Evolutionary conservation across 2,888 invertebrate genomes (phyloP).

Genomic region (Ornithoptera alexandrae): DNA sequence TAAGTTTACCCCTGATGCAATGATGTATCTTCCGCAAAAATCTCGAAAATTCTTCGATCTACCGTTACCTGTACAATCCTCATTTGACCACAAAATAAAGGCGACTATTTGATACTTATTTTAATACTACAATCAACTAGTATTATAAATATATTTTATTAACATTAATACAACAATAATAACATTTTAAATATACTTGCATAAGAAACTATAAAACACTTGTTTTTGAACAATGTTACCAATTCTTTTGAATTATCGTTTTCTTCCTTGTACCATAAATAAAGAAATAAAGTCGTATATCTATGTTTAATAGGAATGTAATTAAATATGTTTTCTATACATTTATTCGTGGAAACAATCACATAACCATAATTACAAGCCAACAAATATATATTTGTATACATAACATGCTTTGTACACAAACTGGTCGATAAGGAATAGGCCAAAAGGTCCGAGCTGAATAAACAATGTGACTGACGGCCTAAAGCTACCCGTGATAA

Average conservation of each 20-base stretch:
- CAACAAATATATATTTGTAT: conserved; percentile 32
- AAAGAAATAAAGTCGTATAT: too few relatives aligned
- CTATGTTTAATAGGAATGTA: too few relatives aligned
- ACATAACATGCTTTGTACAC: conserved; percentile 34
- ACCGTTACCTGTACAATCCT: neutral
- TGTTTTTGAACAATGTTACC: too few relatives aligned
- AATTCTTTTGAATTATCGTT: too few relatives aligned
- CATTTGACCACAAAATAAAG: neutral
- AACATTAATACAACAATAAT: too few relatives aligned
- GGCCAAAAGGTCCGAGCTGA: conserved; percentile 60
- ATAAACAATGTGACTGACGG: conserved; percentile 66
- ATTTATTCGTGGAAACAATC: neutral
- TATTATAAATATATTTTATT: neutral
- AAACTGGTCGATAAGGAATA: conserved; percentile 68
- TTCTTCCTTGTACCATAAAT: too few relatives aligned
- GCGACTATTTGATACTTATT: neutral
- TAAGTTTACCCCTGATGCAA: too few relatives aligned
- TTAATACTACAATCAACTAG: neutral
- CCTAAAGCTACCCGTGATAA: conserved; percentile 48
- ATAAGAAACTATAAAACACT: too few relatives aligned
- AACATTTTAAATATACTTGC: too few relatives aligned
- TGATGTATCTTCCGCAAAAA: neutral
- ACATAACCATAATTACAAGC: conserved; percentile 26
- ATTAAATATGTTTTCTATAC: neutral
- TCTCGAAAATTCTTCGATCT: neutral